Evolutionary conservation across 1,140 invertebrate species (phyloP), one percentile per base, ranked within the genome.

Genomic region (Trichonephila clavata): DNA sequence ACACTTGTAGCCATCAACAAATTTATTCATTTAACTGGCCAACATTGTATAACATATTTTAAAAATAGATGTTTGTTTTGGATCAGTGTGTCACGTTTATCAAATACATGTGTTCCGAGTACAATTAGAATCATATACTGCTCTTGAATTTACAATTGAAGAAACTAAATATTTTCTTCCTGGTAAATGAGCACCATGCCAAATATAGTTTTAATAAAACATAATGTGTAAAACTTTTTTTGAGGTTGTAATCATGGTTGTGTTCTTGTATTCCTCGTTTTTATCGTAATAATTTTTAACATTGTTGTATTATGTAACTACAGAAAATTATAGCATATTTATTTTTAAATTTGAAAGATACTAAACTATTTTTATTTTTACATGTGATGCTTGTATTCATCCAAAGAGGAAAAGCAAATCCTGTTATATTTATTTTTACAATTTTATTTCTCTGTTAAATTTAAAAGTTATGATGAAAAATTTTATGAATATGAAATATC

Each of bases 371-470:
- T 68, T 77, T 77, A 77, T 77, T 77, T 50, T 77, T 77, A 39
- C 27, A 32, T 77, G 71, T 77, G 71, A 77, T 77, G 24, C 71
- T 77, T 77, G 71, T 32, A 18, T 32, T 18, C 27, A 77, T 39
- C 71, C 71, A 77, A 77, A 77, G 71, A 77, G 71, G 71, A 77
- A 63, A 32, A 77, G 24, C 27, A 77, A 77, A 77, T 7, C 68
- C 16, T 77, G 71, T 77, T 77, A 77, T 77, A 77, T 77, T 77
- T 77, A 77, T 77, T 77, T 77, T 77, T 77, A 77, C 71, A 77
- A 39, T 77, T 77, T 77, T 77, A 77, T 77, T 77, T 77, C 71
- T 32, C 27, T 77, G 71, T 77, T 77, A 27, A 77, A 77, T 77
- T 77, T 77, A 77, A 77, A n/a, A 77, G 65, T 77, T 77, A 32